Conservation (phyloP, 1,140 invertebrate species). For the Solenopsis invicta region DNA sequence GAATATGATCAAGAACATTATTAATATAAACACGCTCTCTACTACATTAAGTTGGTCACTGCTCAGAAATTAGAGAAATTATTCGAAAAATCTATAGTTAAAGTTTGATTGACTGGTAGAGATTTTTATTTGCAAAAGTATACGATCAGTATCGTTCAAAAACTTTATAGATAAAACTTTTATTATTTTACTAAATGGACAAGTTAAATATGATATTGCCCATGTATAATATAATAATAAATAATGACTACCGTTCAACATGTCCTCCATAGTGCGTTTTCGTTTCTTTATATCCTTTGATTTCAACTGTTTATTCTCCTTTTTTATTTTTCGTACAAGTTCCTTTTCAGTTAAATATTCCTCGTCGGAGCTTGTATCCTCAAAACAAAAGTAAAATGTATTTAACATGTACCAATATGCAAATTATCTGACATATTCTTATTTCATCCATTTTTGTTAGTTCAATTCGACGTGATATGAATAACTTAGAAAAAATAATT, state of each 20-base stretch:
- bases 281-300: neutral
- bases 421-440: neutral
- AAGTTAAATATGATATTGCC: too few species aligned
- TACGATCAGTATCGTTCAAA: too few species aligned
- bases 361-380: neutral
- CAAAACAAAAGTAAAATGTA: constrained; percentile 8
- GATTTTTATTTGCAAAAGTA: too few species aligned
- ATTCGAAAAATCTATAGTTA: too few species aligned
- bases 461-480: neutral
- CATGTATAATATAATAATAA: too few species aligned
- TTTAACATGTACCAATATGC: neutral
- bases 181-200: too few species aligned
- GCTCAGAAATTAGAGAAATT: too few species aligned
- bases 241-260: neutral
- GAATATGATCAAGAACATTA: too few species aligned
- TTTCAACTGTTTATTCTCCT: constrained; percentile 4
- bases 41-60: too few species aligned
- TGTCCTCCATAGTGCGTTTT: neutral
- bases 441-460: neutral
- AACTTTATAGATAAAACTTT: too few species aligned
- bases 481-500: neutral
- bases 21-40: too few species aligned
- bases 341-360: constrained; percentile 7
- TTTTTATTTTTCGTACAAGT: neutral
- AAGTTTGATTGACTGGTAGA: too few species aligned